Evolutionary conservation across 2,113 vertebrate species (phyloP).

Genomic region (Cyprinus carpio): DNA sequence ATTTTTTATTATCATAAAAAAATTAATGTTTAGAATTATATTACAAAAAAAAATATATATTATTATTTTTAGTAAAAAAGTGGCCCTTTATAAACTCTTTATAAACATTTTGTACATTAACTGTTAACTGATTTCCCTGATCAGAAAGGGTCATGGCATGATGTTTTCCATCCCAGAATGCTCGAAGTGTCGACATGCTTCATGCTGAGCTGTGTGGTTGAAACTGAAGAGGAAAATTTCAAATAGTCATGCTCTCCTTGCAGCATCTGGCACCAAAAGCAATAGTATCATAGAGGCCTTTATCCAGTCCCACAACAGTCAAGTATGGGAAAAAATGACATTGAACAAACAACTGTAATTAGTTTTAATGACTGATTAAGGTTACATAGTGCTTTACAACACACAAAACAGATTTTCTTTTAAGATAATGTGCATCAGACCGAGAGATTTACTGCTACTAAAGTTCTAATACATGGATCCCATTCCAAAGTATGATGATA

Average conservation of each 20-base stretch:
- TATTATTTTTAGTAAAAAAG: not conserved
- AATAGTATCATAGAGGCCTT: not conserved
- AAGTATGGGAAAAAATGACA: not conserved
- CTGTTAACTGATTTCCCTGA: not conserved
- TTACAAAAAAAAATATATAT: not conserved
- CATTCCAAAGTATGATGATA: conserved; percentile 27
- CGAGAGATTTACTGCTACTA: not conserved
- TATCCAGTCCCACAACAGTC: not conserved
- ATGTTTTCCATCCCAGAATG: not conserved
- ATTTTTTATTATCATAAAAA: not conserved
- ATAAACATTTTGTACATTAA: not conserved
- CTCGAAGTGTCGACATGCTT: not conserved
- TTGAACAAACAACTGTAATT: not conserved
- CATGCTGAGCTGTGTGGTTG: not conserved
- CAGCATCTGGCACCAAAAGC: not conserved
- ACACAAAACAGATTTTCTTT: not conserved
- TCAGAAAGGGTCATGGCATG: not conserved
- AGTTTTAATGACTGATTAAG: not conserved
- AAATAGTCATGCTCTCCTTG: not conserved
- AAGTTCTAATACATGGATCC: not conserved
- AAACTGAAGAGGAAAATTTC: not conserved
- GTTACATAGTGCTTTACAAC: not conserved
- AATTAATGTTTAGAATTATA: not conserved
- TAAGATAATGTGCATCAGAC: not conserved
- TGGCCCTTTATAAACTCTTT: not conserved